Evolutionary conservation across 1,140 invertebrate genomes (phyloP), one percentile per base, ranked within the genome.

Genomic region (Mycetomoellerius zeteki): DNA sequence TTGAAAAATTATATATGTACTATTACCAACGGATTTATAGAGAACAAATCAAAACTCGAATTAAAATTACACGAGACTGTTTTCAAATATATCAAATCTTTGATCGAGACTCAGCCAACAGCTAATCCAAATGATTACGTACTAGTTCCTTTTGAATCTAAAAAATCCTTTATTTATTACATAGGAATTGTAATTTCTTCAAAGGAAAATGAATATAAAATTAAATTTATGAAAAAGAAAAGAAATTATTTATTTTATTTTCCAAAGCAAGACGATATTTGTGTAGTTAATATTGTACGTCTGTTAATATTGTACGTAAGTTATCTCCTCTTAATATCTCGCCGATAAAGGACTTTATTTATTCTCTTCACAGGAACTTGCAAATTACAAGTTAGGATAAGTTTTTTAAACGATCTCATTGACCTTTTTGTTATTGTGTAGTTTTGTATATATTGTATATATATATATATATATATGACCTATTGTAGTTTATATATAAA

Each of bases 131-230:
- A 69, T 47, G n/a, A 69, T 47, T 69, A 43, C 43, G 33, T 67
- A 69, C 0, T 69, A 69, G 10, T 47, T 47, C n/a, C 65, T 47
- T 69, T 69, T 14, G n/a, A 69, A 69, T 47, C 37, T 16, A 69
- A 69, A 21, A 69, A 69, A n/a, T 47, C 37, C 10, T n/a, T 67
- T 21, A 43, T 47, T 47, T 69, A 69, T 47, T 69, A 69, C n/a
- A 69, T 69, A 69, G 65, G 65, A 69, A n/a, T 69, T 69, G 37
- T 69, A 47, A 69, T 69, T 69, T 69, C n/a, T 30, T 69, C 65
- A 47, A 69, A 47, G 37, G 4, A 69, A n/a, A 69, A 7, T 69
- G 37, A 69, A 69, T 69, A 69, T 69, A 69, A 47, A n/a, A 50
- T 50, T 69, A 69, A 50, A 69, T 71, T 71, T 71, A 71, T 71